Evolutionary conservation across 2,113 vertebrate species (phyloP).

Genomic region (Marmota monax): DNA sequence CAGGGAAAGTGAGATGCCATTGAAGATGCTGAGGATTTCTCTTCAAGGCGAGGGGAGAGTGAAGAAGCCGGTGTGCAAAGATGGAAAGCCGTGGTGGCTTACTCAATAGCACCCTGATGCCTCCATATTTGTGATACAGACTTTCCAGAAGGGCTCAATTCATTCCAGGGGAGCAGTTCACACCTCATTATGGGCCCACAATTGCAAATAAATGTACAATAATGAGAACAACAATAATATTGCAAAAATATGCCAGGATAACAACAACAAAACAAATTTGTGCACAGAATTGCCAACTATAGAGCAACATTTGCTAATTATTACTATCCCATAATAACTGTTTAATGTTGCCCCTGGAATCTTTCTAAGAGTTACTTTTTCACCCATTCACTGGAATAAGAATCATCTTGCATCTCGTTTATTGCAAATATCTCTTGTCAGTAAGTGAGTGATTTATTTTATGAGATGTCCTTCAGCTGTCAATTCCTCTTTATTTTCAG

Average conservation of each 20-base stretch:
- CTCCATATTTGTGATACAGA: constrained; percentile 20
- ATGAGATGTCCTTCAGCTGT: neutral
- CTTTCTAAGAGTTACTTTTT: constrained; percentile 44
- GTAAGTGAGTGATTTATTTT: neutral
- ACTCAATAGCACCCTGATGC: neutral
- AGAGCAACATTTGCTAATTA: constrained; percentile 21
- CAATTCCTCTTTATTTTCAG: constrained; percentile 1
- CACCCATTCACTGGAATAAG: constrained; percentile 24
- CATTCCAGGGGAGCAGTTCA: constrained; percentile 60
- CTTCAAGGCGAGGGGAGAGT: neutral
- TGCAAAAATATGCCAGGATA: constrained; percentile 44
- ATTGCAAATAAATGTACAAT: constrained; percentile 63
- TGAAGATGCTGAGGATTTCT: neutral
- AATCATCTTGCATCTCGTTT: constrained; percentile 22
- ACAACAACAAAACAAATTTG: constrained; percentile 40
- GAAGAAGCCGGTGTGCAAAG: neutral
- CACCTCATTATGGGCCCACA: constrained; percentile 19
- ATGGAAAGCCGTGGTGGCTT: neutral
- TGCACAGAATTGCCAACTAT: neutral
- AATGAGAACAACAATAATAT: constrained; percentile 54
- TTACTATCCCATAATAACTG: neutral
- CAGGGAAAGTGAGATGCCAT: neutral
- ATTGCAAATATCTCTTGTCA: neutral
- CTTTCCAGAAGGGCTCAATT: constrained; percentile 56
- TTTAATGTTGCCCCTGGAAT: constrained; percentile 5